Percentiles rank a stretch among this genome's conserved stretches.
These are phyloP conservation scores for Stenotaenia linearis DNA, from an alignment of 2,888 invertebrate species.

Conservation along the genomic window DNA sequence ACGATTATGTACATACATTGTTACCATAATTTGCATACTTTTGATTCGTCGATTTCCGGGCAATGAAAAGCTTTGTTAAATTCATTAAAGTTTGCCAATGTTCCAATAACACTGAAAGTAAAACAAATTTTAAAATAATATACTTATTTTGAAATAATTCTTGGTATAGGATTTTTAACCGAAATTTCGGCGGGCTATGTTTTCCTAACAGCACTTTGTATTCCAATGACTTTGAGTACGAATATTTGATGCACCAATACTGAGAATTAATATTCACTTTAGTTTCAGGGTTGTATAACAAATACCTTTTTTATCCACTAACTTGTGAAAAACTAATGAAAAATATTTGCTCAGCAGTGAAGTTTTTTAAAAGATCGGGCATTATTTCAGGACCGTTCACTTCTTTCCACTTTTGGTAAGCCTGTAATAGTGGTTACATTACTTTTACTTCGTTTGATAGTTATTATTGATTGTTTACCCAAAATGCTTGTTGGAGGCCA, in stretches of 20 bases:
- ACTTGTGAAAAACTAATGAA: background rate
- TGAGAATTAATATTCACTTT: background rate
- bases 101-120: background rate
- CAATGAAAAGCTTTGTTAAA: constrained; percentile 5
- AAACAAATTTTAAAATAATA: background rate
- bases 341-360: background rate
- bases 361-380: background rate
- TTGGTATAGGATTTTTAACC: background rate
- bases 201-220: background rate
- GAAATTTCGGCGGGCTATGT: background rate
- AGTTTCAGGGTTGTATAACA: no score
- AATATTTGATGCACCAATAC: background rate
- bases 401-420: background rate
- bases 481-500: constrained; percentile 46
- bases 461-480: no score
- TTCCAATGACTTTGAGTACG: background rate
- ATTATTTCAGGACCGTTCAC: background rate
- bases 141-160: background rate
- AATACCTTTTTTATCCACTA: no score
- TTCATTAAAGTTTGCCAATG: background rate
- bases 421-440: background rate
- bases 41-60: background rate
- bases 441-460: background rate
- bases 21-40: background rate
- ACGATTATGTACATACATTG: no score